Evolutionary conservation across 2,113 vertebrate species (phyloP), one percentile per base, ranked within the genome.

Genomic region (Coregonus clupeaformis): DNA sequence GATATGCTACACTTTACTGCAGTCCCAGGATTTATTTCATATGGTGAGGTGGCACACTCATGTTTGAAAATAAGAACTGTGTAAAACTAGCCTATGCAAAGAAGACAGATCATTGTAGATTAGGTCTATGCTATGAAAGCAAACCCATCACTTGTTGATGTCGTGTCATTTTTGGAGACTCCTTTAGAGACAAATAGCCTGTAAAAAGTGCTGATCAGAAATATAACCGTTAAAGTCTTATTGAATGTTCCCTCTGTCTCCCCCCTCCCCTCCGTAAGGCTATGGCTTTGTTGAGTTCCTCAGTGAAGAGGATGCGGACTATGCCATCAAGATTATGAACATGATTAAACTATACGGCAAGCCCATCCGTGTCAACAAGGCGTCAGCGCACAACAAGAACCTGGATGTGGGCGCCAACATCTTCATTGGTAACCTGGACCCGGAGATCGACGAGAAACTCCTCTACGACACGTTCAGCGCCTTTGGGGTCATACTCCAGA

Each of bases 321-420:
- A 99, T 0, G 98, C 98, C 83, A 99, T 99, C 36, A 99, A 99
- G 88, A 99, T 99, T 76, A 99, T 99, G 98, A 99, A 99, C 86
- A 99, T 98, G 97, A 99, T 98, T 84, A 99, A 99, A 32, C 88
- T 99, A 1, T 99, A 99, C 0, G 98, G 97, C 18, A 99, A 99
- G 36, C 97, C 97, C 0, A 98, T 99, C 68, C 89, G 98, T 0
- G 97, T 99, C 13, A 99, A 99, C 86, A 99, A 99, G 63, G 97
- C 97, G 0, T 99, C 97, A 0, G 97, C 97, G 0, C 98, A 99
- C 94, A 99, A 99, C 91, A 99, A 99, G 83, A 99, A 99, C 87
- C 92, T 98, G 82, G 98, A 98, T 0, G 98, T 99, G 18, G 97
- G 97, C 0, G 97, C 97, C 49, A 99, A 99, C 90, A 99, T 99